Base-by-base conservation (phyloP, 1,140 invertebrate species). In the Mesaphorura yosii region DNA sequence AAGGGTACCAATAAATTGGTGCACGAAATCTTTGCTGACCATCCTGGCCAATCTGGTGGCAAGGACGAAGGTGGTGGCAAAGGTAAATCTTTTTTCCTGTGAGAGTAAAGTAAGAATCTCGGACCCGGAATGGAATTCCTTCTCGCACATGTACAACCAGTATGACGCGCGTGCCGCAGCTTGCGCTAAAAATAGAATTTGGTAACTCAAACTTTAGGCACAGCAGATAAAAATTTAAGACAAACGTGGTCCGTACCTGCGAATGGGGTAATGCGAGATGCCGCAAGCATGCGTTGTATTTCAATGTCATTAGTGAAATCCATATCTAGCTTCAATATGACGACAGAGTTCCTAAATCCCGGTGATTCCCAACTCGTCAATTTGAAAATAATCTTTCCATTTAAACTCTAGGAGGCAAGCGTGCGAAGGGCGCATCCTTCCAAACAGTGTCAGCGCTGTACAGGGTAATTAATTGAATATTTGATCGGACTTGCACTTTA, bases 11-110 rank as follows among this genome's bases (percentile, higher is more conserved):
- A 93, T 78, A 83, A 84, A 66, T 73, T 93, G 65, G 69, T 93
- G 67, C 63, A 81, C 27, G 87, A 90, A 69, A 91, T 94, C 79
- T 94, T 93, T 68, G 82, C 86, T 71, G 89, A 92, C 68, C 88
- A 92, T 78, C 82, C 89, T 63, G 89, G 89, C 60, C 88, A 92
- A 73, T 90, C 88, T 67, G 82, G 77, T 64, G 85, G 77, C 72
- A 79, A 77, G 66, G 77, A 73, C 68, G 80, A 69, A 61, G 81
- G 74, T 63, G 80, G 79, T 64, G 84, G 82, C 75, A 86, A 84
- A 73, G 82, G 80, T 80, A 78, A 3, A 20, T 27, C 42, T 51
- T n/a, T 31, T 19, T 42, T 19, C n/a, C n/a, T n/a, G n/a, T n/a
- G n/a, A n/a, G n/a, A n/a, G n/a, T n/a, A n/a, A n/a, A n/a, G n/a